phyloP scores from a whole-genome alignment of 2,113 vertebrate species.

The Toxotes chatareus region DNA sequence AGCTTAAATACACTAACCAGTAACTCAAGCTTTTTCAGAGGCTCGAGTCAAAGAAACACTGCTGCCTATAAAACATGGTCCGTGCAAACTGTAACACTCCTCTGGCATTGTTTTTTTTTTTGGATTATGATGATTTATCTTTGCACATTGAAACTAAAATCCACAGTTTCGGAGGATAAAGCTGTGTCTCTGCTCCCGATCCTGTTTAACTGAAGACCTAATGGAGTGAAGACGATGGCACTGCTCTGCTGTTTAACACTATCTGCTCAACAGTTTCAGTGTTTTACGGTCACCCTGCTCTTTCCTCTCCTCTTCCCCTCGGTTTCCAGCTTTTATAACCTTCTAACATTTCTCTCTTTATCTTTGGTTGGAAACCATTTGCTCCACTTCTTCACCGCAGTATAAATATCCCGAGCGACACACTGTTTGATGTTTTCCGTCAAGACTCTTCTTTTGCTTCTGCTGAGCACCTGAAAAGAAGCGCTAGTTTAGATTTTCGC shows the following conservation, averaged over 20 bases:
- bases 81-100: background rate
- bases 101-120: background rate
- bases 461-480: constrained; percentile 26
- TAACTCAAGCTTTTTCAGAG: no score
- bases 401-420: constrained; percentile 6
- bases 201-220: constrained; percentile 50
- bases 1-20: no score
- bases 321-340: background rate
- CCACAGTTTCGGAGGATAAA: constrained; percentile 16
- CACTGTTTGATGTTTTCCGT: constrained; percentile 5
- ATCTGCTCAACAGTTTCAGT: constrained; percentile 49
- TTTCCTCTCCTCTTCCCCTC: background rate
- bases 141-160: background rate
- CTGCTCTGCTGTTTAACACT: constrained; percentile 18
- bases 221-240: constrained; percentile 62
- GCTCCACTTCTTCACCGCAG: constrained; percentile 18
- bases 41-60: no score
- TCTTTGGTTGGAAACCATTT: constrained; percentile 13
- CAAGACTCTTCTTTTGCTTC: background rate
- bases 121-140: no score
- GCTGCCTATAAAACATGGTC: no score
- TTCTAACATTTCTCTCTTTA: background rate
- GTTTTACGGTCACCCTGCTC: constrained; percentile 3
- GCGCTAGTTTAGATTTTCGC: background rate
- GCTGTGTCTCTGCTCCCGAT: constrained; percentile 9